Evolutionary conservation across 2,888 invertebrate genomes (phyloP), one percentile per base, ranked within the genome.

Genomic region (Acleris laterana): DNA sequence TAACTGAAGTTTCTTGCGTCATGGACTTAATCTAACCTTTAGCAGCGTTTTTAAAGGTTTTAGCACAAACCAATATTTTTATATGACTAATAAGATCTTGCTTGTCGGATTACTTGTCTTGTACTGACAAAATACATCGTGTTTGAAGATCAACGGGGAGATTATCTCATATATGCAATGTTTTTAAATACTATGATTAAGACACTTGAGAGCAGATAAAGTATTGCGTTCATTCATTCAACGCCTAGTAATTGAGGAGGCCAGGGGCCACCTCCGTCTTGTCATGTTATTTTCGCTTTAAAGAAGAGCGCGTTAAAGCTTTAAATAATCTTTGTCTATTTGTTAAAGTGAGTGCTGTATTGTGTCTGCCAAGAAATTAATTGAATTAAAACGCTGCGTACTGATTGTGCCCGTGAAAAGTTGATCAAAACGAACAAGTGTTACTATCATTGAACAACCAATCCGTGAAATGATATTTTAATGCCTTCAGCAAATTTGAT

Each of bases 401-500:
- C 38, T 42, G 49, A 56, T 42, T 56, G 25, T 42, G 9, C 53
- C 38, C 13, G 38, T 38, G 13, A 38, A 38, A 38, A 38, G 0
- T 38, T 38, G 13, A 17, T 53, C 20, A 49, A 49, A 49, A 38
- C 13, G 13, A 38, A 38, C 38, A 38, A 28, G 28, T 7, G 17
- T 42, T 20, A 55, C 17, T 49, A 49, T 49, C 50, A 61, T 56
- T 65, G 60, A 56, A 50, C 55, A 61, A 44, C 60, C 50, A 32
- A 51, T 11, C 65, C 65, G 44, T 65, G 65, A 65, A 65, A 61
- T 61, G 28, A 60, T 61, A 28, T 22, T 32, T 60, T 60, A 60
- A 60, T 50, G 22, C 57, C 13, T 66, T 61, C 51, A 51, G 28
- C 38, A 70, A 82, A 80, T 80, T 76, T 77, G 81, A 85, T 78